Evolutionary conservation across 1,140 invertebrate species (phyloP), one percentile per base, ranked within the genome.

Genomic region (Trichogramma pretiosum): DNA sequence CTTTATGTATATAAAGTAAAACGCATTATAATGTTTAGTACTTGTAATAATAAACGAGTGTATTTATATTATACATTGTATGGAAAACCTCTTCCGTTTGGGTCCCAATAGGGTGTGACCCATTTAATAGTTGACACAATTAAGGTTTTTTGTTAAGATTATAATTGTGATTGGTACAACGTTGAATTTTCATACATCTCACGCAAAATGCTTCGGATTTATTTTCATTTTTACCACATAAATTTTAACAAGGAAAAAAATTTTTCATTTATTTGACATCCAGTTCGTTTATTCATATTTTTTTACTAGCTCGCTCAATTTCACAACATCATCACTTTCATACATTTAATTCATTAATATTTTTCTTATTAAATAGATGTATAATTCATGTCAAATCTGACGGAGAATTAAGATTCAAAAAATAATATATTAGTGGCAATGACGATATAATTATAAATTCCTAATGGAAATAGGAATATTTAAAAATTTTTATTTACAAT

Each of bases 11-110:
- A 50, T 58, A 58, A 64, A 57, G 46, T 59, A 59, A 58, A 58
- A 59, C 52, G 55, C 47, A 56, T 58, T 57, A 55, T 63, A 61
- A 58, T 57, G 44, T 61, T 61, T 57, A 56, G n/a, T n/a, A n/a
- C n/a, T n/a, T n/a, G n/a, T n/a, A n/a, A n/a, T n/a, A n/a, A n/a
- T n/a, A n/a, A n/a, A n/a, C n/a, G n/a, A n/a, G n/a, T n/a, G n/a
- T 57, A 62, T 46, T 49, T 63, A 47, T 63, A 64, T 65, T 60
- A 50, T 67, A 68, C 60, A 64, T 58, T 57, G 54, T 58, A 58
- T 63, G 55, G 53, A 52, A 47, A 21, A n/a, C 53, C 56, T 46
- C 19, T 5, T 38, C 30, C 43, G n/a, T n/a, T n/a, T n/a, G n/a
- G n/a, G n/a, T n/a, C n/a, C n/a, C n/a, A n/a, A n/a, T n/a, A n/a